Evolutionary conservation across 2,888 invertebrate genomes (phyloP), one percentile per base, ranked within the genome.

Genomic region (Lasioglossum oenotherae): DNA sequence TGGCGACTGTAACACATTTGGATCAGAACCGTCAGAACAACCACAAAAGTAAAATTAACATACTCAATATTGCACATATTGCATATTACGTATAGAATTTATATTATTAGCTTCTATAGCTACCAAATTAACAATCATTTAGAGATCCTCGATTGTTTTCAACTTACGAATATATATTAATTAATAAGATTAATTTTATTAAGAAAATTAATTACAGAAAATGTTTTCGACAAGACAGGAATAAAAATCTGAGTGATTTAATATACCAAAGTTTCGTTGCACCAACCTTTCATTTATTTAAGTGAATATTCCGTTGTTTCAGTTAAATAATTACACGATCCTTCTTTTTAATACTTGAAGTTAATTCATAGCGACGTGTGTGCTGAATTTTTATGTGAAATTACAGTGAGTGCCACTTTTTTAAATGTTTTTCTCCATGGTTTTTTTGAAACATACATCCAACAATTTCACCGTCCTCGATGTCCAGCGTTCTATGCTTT

Each of bases 401-500:
- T 19, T n/a, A 72, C 69, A 57, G 19, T 72, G 57, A 41, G 16
- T 53, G 38, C 49, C 57, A 4, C 10, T 49, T 57, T 60, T 53
- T 23, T n/a, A n/a, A 72, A 41, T 27, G 2, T 19, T 19, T 31
- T 27, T n/a, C 27, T 49, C n/a, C 12, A 38, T n/a, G 4, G 14
- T 19, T n/a, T 16, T 16, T 57, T 44, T 23, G 53, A 31, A 53
- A 67, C 19, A 35, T 69, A 35, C 41, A 38, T 69, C 49, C 49
- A 35, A 69, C 74, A 74, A 80, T 74, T 41, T 60, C 64, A n/a
- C 38, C 64, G 38, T 71, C 57, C 57, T 60, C n/a, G 16, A 35
- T 23, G 49, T 71, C 16, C 38, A n/a, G 38, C 53, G 14, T n/a
- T 38, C 74, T 74, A 57, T 74, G 38, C 38, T 38, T 8, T 4